A percentile compares a stretch with the other conserved stretches of the same genome.
These are phyloP conservation scores for Ailuropoda melanoleuca DNA, from an alignment of 2,113 vertebrate species.

Conservation along the genomic window DNA sequence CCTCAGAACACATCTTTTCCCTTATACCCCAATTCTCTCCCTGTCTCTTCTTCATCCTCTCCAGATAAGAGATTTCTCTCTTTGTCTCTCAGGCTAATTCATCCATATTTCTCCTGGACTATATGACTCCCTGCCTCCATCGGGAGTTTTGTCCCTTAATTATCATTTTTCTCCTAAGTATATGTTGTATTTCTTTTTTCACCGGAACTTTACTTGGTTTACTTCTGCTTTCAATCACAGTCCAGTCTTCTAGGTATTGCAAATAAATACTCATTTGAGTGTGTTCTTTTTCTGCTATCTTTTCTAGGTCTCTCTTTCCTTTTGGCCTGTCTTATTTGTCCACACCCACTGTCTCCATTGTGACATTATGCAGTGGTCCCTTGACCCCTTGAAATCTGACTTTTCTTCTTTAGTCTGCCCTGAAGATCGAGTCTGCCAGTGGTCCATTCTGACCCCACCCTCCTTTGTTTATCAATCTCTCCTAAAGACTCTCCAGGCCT, in stretches of 20 bases:
- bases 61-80: neutral
- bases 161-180: neutral
- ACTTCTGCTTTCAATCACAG: neutral
- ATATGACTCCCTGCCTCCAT: neutral
- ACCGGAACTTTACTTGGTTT: neutral
- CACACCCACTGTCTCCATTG: neutral
- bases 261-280: neutral
- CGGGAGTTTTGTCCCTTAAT: neutral
- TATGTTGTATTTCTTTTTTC: neutral
- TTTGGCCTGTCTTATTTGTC: neutral
- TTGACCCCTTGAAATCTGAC: neutral
- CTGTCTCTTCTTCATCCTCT: neutral
- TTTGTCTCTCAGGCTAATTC: neutral
- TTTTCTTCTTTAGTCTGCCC: neutral
- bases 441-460: neutral
- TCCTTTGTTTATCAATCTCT: neutral
- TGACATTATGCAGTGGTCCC: neutral
- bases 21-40: neutral
- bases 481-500: neutral
- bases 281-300: neutral
- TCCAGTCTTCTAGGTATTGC: neutral
- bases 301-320: neutral
- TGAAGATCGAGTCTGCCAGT: neutral
- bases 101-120: neutral
- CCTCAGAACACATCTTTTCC: neutral